Conservation (phyloP, 2,113 vertebrate genomes). For the Picathartes gymnocephalus region DNA sequence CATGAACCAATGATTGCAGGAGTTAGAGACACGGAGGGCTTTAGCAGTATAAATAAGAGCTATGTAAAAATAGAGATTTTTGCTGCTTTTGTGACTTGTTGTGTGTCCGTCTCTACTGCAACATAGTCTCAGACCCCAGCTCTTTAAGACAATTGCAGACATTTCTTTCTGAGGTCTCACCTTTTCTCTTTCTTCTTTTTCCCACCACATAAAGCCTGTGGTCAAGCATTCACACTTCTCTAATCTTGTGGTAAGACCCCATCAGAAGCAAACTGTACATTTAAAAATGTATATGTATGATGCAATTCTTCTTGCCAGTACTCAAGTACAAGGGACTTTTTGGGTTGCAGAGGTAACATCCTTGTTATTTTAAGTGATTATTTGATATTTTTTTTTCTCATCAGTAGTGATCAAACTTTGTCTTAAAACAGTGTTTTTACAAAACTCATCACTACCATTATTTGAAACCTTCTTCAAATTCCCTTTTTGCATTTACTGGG, state of each 20-base stretch:
- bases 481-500: neutral
- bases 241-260: neutral
- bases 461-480: neutral
- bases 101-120: no score
- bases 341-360: neutral
- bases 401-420: neutral
- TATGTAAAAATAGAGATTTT: no score
- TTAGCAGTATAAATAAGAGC: no score
- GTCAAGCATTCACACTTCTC: rapidly evolving
- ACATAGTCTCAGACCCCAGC: neutral
- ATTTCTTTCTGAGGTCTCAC: neutral
- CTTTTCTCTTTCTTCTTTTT: neutral
- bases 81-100: no score
- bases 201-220: neutral
- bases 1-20: no score
- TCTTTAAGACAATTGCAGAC: neutral
- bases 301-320: neutral
- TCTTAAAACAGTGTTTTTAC: neutral
- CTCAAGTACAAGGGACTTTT: neutral
- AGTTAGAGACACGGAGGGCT: no score
- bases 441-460: neutral
- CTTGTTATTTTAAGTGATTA: neutral
- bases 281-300: neutral
- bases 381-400: neutral
- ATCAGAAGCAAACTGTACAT: neutral